Base-by-base conservation (phyloP, 1,140 invertebrate species). In the Dendrolimus kikuchii region DNA sequence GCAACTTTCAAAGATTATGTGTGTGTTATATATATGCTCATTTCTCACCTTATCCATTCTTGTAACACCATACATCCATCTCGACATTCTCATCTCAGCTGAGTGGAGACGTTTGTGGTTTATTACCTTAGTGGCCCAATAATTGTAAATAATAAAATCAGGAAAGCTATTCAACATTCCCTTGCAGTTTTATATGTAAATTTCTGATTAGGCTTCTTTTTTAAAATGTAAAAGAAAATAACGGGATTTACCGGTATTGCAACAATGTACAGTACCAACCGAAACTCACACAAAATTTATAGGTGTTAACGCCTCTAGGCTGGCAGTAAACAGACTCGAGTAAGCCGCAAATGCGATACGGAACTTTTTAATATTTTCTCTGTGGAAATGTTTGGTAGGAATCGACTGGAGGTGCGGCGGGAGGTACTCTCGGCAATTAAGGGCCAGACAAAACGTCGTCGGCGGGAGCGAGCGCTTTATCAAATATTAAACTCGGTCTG, bases 271-370 rank as follows among this genome's bases (percentile, higher is more conserved):
- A 62, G 68, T 62, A 57, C 62, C 66, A 71, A 76, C 80, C 73
- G 73, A 69, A 74, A 71, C 70, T 77, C 65, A 71, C 75, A 72
- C 80, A 76, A 81, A 81, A 75, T 81, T 81, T 80, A 84, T 80
- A 73, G 74, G 68, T 71, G 65, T 71, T 81, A 79, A 80, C 71
- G 68, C 75, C 73, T 72, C 65, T 68, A 68, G 65, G 66, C 64
- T 50, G 59, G 69, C 71, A 72, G 74, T 81, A 81, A 84, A 84
- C 74, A 71, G 70, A 57, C 59, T 60, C 62, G 59, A 68, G 59
- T 68, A 67, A 71, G 64, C 62, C 53, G 55, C 47, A 40, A 59
- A 54, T 48, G 59, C 60, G 72, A 59, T 55, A 53, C 60, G 71
- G 63, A 58, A 68, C 58, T 56, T 63, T 78, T 75, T 71, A 73